phyloP scores from a whole-genome alignment of 2,797 vertebrate species.

The Apogon hyalosoma region DNA sequence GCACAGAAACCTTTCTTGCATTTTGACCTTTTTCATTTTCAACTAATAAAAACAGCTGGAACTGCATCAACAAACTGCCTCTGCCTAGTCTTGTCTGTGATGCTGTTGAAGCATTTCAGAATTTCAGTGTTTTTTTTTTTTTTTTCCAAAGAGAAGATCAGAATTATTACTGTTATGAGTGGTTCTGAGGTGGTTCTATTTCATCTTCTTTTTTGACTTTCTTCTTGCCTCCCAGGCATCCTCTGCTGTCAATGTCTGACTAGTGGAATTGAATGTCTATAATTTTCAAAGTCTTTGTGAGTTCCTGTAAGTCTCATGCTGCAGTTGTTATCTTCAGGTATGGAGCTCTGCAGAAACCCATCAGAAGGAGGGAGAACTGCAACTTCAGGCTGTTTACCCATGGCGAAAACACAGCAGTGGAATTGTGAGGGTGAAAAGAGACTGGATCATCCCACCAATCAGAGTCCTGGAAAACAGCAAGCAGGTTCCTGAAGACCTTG shows the following conservation, averaged over 20 bases:
- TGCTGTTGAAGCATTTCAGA: no score
- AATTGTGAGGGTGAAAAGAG: slow-evolving; percentile 87
- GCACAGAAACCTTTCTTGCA: no score
- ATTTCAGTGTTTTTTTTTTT: no score
- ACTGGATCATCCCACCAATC: slow-evolving; percentile 98
- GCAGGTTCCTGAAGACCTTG: slow-evolving; percentile 90
- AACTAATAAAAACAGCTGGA: no score
- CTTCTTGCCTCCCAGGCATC: no score
- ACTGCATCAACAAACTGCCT: no score
- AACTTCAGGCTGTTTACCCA: slow-evolving; percentile 68
- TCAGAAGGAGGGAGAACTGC: slow-evolving; percentile 27
- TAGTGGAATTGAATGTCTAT: background rate
- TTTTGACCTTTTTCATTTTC: no score
- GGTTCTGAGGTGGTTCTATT: no score
- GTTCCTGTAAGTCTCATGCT: slow-evolving; percentile 6
- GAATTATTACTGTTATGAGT: no score
- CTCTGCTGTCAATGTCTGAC: background rate
- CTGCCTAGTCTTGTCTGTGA: no score
- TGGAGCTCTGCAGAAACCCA: slow-evolving; percentile 52
- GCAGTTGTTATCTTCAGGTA: slow-evolving; percentile 48
- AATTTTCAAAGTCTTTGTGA: background rate
- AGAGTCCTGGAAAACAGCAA: slow-evolving; percentile 94
- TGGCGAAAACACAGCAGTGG: slow-evolving; percentile 75
- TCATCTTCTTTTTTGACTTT: no score
- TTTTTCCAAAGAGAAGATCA: no score